These are phyloP conservation scores for Sphaeridia pumilis DNA, from an alignment of 2,888 invertebrate species.

Conservation along the genomic window DNA sequence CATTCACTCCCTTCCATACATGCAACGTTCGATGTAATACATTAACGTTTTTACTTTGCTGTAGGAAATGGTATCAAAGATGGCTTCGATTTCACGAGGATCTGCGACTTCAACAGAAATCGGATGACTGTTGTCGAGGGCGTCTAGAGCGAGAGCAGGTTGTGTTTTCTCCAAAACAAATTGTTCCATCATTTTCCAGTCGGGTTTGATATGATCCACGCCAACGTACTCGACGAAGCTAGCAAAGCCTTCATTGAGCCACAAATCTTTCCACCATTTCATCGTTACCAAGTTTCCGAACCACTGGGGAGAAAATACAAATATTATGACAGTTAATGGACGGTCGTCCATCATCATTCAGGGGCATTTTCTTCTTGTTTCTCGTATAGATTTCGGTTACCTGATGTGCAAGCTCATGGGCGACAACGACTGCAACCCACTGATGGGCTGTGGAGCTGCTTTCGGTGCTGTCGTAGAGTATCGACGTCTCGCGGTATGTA, in stretches of 20 bases:
- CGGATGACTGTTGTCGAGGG: slow-evolving; percentile 57
- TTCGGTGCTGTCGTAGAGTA: slow-evolving; percentile 52
- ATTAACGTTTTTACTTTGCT: slow-evolving; percentile 50
- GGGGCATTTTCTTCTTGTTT: neutral
- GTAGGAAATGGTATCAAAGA: slow-evolving; percentile 64
- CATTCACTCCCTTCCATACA: no score
- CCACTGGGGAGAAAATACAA: slow-evolving; percentile 46
- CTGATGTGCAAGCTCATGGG: slow-evolving; percentile 66
- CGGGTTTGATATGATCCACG: slow-evolving; percentile 50
- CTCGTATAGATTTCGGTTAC: slow-evolving; percentile 40
- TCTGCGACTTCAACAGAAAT: slow-evolving; percentile 56
- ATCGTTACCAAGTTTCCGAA: slow-evolving; percentile 87
- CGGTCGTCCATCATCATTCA: no score
- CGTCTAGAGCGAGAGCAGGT: slow-evolving; percentile 55
- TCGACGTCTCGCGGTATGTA: slow-evolving; percentile 57
- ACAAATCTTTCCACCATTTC: slow-evolving; percentile 85
- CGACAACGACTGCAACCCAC: slow-evolving; percentile 53
- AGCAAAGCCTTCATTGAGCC: slow-evolving; percentile 82
- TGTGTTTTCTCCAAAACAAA: slow-evolving; percentile 57
- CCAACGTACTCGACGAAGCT: slow-evolving; percentile 65
- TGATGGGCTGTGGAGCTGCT: slow-evolving; percentile 55
- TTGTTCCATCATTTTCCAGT: slow-evolving; percentile 59
- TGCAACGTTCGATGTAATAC: no score
- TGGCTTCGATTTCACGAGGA: slow-evolving; percentile 57
- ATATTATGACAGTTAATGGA: no score